Conservation (phyloP, 1,140 invertebrate species). For the Charaxes varanes region DNA sequence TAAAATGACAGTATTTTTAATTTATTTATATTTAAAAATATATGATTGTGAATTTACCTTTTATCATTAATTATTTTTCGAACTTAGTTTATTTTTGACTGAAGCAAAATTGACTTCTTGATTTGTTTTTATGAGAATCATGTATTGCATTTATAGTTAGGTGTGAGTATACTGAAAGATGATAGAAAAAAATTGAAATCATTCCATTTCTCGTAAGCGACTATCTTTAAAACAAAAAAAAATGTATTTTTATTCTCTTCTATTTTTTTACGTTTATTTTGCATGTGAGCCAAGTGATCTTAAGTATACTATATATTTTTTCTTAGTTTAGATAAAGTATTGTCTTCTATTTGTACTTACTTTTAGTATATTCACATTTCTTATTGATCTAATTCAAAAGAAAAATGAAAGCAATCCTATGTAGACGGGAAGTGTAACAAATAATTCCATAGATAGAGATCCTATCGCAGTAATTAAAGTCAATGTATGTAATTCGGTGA, state of each 20-base stretch:
- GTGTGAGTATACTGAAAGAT: conserved; percentile 68
- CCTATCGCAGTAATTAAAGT: conserved; percentile 55
- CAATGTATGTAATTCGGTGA: conserved; percentile 57
- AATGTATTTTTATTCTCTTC: conserved; percentile 42
- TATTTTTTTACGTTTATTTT: conserved; percentile 62
- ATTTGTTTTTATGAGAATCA: conserved; percentile 52
- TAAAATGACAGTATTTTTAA: conserved; percentile 68
- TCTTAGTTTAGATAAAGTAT: conserved; percentile 40
- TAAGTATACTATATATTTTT: conserved; percentile 31
- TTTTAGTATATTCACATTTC: conserved; percentile 70
- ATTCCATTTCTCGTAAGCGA: conserved; percentile 66
- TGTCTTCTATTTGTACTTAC: conserved; percentile 35
- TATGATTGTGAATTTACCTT: conserved; percentile 53
- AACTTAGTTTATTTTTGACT: conserved; percentile 61
- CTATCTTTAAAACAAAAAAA: conserved; percentile 35
- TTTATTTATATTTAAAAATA: conserved; percentile 60
- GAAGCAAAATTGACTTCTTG: conserved; percentile 55
- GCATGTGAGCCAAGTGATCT: conserved; percentile 48
- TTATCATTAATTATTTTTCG: conserved; percentile 60
- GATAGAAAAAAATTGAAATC: conserved; percentile 50
- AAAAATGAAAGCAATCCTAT: conserved; percentile 66
- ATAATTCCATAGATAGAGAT: conserved; percentile 66
- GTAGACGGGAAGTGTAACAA: conserved; percentile 35
- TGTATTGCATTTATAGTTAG: conserved; percentile 51
- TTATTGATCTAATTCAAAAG: conserved; percentile 60